Evolutionary conservation across 2,888 invertebrate genomes (phyloP), one percentile per base, ranked within the genome.

Genomic region (Pelosia muscerda): DNA sequence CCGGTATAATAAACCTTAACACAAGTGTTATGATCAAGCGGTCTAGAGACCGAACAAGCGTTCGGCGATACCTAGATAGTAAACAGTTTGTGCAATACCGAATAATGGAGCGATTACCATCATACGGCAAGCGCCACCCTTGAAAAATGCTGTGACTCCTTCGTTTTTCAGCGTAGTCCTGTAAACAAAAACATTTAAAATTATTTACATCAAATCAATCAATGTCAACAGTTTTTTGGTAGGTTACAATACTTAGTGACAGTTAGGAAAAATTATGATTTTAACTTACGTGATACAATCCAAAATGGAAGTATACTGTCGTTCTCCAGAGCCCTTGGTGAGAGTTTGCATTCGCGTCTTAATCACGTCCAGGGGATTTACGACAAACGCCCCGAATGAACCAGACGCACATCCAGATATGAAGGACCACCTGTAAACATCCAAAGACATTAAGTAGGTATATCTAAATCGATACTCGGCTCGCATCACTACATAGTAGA

Each of bases 51-150:
- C 93, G 22, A 94, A 78, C n/a, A 92, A 66, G 15, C 82, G 79
- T 89, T 99, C 99, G 0, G 98, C 99, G 13, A 99, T 98, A 31
- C 99, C 99, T 75, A 99, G 95, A 94, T 97, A 99, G 93, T 99
- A 99, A 1, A 99, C 98, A 65, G 97, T 98, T 95, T 99, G 99
- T 9, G 99, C 99, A 78, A 99, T 99, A 81, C 99, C 99, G 92
- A 99, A 99, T 62, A 99, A 94, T 0, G 99, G 99, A 0, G 99
- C 99, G 85, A 99, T 99, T 5, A 99, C 99, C 82, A 99, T 98
- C 97, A 99, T 97, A 86, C 99, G 97, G 88, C 99, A 99, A 4
- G 97, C 97, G 8, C 99, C 99, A 64, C 99, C 99, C 92, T 99
- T 99, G 95, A 99, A 99, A 94, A 99, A 99, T 11, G 99, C 99